Percentiles rank a stretch among this genome's conserved stretches.
Evolutionary conservation across 2,113 vertebrate genomes (phyloP).

Genomic region (Smithornis capensis): DNA sequence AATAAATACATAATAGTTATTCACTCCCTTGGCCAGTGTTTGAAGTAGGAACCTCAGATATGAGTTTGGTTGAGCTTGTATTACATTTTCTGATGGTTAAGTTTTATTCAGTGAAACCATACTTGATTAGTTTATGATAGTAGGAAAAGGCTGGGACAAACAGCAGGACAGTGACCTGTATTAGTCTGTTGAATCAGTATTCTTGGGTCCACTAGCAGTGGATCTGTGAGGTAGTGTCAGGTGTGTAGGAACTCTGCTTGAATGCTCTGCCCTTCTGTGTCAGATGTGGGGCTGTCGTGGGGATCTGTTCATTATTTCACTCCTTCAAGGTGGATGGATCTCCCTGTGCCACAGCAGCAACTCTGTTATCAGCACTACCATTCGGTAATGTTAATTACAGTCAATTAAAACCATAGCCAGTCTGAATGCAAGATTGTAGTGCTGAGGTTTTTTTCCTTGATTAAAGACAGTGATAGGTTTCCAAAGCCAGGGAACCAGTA

Average conservation of each 20-base stretch:
- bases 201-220: background rate
- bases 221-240: background rate
- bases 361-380: background rate
- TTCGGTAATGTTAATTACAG: background rate
- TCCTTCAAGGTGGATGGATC: background rate
- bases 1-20: background rate
- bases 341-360: background rate
- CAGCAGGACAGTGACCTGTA: background rate
- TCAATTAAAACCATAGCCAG: background rate
- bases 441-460: background rate
- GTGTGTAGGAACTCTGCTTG: background rate
- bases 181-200: background rate
- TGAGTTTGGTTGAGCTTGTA: background rate
- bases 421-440: background rate
- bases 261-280: background rate
- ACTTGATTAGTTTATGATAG: background rate
- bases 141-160: background rate
- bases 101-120: background rate
- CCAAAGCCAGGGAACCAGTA: background rate
- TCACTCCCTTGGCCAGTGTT: background rate
- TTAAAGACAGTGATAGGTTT: background rate
- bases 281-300: fast-evolving
- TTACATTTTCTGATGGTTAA: background rate
- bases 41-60: background rate
- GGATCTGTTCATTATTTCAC: background rate